Percentiles rank a stretch among this genome's conserved stretches.
These are phyloP conservation scores for Anthonomus grandis DNA, from an alignment of 1,140 invertebrate genomes.

Conservation along the genomic window DNA sequence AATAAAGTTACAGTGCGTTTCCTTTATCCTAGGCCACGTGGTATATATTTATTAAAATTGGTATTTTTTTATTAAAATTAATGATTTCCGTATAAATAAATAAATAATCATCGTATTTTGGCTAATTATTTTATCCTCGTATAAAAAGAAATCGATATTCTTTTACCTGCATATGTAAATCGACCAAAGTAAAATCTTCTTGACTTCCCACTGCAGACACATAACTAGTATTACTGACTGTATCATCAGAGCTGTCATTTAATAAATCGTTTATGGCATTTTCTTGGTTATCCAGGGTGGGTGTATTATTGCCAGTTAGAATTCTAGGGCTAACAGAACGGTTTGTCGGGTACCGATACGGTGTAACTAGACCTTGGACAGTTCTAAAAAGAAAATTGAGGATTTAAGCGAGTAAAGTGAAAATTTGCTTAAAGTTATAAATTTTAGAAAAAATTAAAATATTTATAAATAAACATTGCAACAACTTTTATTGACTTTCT, in stretches of 20 bases:
- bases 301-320: conserved; percentile 7
- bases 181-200: conserved; percentile 87
- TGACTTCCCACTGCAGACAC: conserved; percentile 92
- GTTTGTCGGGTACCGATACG: conserved; percentile 34
- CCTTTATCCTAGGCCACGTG: too few relatives aligned
- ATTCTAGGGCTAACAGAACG: conserved; percentile 36
- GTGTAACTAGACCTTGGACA: conserved; percentile 45
- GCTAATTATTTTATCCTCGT: too few relatives aligned
- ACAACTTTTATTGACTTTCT: too few relatives aligned
- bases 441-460: too few relatives aligned
- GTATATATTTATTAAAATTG: too few relatives aligned
- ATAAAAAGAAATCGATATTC: too few relatives aligned
- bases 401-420: neutral
- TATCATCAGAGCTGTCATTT: conserved; percentile 62
- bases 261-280: conserved; percentile 38
- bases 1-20: too few relatives aligned
- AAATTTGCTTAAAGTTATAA: too few relatives aligned
- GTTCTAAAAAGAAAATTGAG: conserved; percentile 22
- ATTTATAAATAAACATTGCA: too few relatives aligned
- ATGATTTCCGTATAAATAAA: too few relatives aligned
- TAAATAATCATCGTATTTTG: too few relatives aligned
- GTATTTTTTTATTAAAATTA: too few relatives aligned
- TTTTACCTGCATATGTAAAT: conserved; percentile 90
- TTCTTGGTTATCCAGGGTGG: conserved; percentile 9
- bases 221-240: conserved; percentile 81